Base-by-base conservation (phyloP, 2,113 vertebrate species). In the Sturnira hondurensis region DNA sequence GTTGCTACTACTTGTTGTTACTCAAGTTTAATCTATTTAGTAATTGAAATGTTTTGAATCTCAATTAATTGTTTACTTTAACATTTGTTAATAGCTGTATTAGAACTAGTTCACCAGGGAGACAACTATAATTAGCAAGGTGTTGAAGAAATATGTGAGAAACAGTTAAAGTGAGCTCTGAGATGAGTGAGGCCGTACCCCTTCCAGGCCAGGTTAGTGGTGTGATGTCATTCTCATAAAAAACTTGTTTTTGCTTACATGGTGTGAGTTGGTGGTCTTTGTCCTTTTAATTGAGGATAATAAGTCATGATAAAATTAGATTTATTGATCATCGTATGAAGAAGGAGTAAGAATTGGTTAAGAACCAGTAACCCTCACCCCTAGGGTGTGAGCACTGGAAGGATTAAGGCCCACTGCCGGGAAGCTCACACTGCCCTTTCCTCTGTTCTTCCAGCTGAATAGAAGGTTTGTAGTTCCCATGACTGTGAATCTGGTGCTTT, bases 371-470 rank as follows among this genome's bases (percentile, higher is more conserved):
- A 98, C 97, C 54, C 93, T 96, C 68, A 78, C 87, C 92, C 94
- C 77, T 36, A 83, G 89, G 76, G 83, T 76, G 61, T 78, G 47
- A 94, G 36, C 81, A n/a, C 82, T 97, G 96, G 94, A 95, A 94
- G 97, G 97, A 96, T 97, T 98, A 98, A 96, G 97, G 82, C 91
- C 93, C 97, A 91, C 97, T 74, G 95, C 90, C 83, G 97, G 96
- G 96, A 94, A 92, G 88, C 81, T 77, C 41, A 45, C 77, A 91
- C 90, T 97, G 97, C 96, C 97, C 94, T 96, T 96, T 97, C 95
- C 91, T 68, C 96, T 94, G 96, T 91, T 96, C 97, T 97, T 95
- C 89, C 88, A 97, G 94, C 93, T 94, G 94, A 95, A 94, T 52
- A 96, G 93, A 91, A 95, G 95, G 71, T 67, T 96, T 96, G 95